Base-by-base conservation (phyloP, 1,140 invertebrate species). In the Drosophila ficusphila region DNA sequence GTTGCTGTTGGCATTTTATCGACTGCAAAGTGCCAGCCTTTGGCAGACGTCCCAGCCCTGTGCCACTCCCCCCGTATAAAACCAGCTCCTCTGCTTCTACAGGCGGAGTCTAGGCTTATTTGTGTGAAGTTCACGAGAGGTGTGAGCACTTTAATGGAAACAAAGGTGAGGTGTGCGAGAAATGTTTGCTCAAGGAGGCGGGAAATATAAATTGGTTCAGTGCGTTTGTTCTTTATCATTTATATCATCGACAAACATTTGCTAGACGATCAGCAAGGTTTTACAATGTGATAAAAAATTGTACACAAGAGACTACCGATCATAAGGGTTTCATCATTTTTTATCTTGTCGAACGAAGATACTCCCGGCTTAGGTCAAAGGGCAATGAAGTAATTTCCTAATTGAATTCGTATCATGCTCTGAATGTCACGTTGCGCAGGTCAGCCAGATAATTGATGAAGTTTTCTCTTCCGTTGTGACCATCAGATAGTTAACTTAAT, bases 1-100 rank as follows among this genome's bases (percentile, higher is more conserved):
- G 44, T 48, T 68, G 65, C 78, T 53, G 56, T 62, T 82, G 75
- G 73, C 73, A 58, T 76, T 81, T 81, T 67, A 76, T 81, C 67
- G 67, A 72, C 73, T 83, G 79, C 57, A 74, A 78, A 78, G 48
- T 77, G 56, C 73, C 67, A 81, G 49, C 60, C 14, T 29, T 33
- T 67, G 62, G 62, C 60, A 67, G 12, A 39, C 44, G 21, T 65
- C 19, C 19, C 41, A 16, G 12, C 52, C 14, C 53, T n/a, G n/a
- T n/a, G n/a, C n/a, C n/a, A n/a, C 27, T 3, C 7, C 14, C 31
- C 41, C 7, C 36, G 11, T 38, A 8, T 12, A 1, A 16, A 16
- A 12, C 16, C 21, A 12, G 12, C n/a, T 12, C 6, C 31, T n/a
- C 23, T 19, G 33, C 29, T 31, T 31, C 11, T 4, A n/a, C n/a